Base-by-base conservation (phyloP, 1,140 invertebrate species). In the Meloidogyne floridensis region DNA sequence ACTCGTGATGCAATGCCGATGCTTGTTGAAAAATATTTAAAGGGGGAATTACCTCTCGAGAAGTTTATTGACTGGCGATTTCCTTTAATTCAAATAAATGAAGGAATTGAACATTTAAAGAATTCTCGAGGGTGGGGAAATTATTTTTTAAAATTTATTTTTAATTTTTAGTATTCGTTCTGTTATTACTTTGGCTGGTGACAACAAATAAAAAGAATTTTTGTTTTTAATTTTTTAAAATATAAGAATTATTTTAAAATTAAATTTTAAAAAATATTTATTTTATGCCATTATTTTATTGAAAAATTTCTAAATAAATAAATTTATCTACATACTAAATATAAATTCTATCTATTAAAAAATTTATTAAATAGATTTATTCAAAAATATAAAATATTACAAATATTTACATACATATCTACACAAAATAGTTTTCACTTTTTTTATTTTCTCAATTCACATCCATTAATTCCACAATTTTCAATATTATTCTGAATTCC, bases 1-100 rank as follows among this genome's bases (percentile, higher is more conserved):
- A 89, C 93, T 93, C 77, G 95, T 15, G 75, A 77, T 69, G 43
- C 75, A 43, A 65, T 77, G 53, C 75, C 75, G n/a, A 77, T 77
- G 75, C 43, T 94, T 74, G 95, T 96, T 51, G 97, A 96, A 18
- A 93, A 93, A 43, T 93, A 94, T 83, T 94, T 99, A 76, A 96
- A 98, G 90, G 97, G 96, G 83, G 97, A 99, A 43, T n/a, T 80
- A 9, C 69, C 72, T 15, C 92, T 94, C 9, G 92, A 91, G 5
- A 98, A 98, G 91, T 91, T 92, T 86, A 86, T 91, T 65, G 78
- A 85, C 77, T 91, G 91, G 91, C 83, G 80, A 83, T 72, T 72
- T 15, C 10, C 54, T 32, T 18, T 81, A 53, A 11, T 9, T 32
- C 8, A 53, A 65, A 43, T 51, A n/a, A 69, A 65, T 54, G 77